Evolutionary conservation across 2,888 invertebrate genomes (phyloP).

Genomic region (Thereva nobilitata): DNA sequence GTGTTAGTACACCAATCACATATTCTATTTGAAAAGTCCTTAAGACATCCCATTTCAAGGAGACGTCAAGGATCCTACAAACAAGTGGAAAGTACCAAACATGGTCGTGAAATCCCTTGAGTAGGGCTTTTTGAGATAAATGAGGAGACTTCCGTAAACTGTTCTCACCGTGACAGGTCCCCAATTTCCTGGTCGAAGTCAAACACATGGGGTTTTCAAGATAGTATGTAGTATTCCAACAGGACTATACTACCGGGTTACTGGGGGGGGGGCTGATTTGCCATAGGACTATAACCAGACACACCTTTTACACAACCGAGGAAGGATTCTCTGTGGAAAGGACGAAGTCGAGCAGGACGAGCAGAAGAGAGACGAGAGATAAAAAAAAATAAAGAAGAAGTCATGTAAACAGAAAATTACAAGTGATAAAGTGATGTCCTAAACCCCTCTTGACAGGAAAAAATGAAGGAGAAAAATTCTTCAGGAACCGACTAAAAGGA

Average conservation of each 20-base stretch:
- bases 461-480: slow-evolving; percentile 11
- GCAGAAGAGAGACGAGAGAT: not conserved
- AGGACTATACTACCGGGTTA: too few relatives aligned
- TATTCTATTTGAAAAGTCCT: not conserved
- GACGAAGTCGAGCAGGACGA: too few relatives aligned
- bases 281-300: too few relatives aligned
- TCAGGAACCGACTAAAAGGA: slow-evolving; percentile 5
- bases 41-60: slow-evolving; percentile 7
- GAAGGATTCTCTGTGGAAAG: too few relatives aligned
- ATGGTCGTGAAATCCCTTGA: slow-evolving; percentile 30
- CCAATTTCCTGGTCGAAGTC: slow-evolving; percentile 23
- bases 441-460: slow-evolving; percentile 17
- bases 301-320: too few relatives aligned
- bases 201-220: slow-evolving; percentile 20
- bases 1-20: too few relatives aligned
- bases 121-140: slow-evolving; percentile 28
- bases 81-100: slow-evolving; percentile 10
- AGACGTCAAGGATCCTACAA: slow-evolving; percentile 11
- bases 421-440: slow-evolving; percentile 29
- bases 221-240: too few relatives aligned
- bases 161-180: slow-evolving; percentile 28
- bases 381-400: slow-evolving; percentile 20
- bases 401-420: slow-evolving; percentile 34
- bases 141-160: slow-evolving; percentile 28
- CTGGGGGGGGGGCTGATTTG: too few relatives aligned